phyloP scores from a whole-genome alignment of 1,140 invertebrate species.

The fruit fly (Drosophila melanogaster) region DNA sequence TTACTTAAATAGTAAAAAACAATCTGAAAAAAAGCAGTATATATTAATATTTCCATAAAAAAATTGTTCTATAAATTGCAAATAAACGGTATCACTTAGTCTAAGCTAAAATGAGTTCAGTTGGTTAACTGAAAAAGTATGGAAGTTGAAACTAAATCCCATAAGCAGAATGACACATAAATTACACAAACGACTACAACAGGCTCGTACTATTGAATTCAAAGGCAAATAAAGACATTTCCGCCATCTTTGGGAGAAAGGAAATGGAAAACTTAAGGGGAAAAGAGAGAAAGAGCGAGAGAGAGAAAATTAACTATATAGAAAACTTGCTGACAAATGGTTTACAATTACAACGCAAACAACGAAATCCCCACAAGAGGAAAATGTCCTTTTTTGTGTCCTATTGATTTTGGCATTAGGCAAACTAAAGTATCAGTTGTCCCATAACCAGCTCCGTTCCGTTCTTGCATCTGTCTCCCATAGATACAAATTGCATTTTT shows the following conservation, averaged over 20 bases:
- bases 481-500: slow-evolving; percentile 70
- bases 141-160: slow-evolving; percentile 46
- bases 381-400: slow-evolving; percentile 51
- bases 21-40: too few relatives aligned
- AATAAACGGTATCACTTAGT: not conserved
- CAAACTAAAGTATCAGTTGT: slow-evolving; percentile 51
- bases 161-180: slow-evolving; percentile 59
- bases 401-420: slow-evolving; percentile 42
- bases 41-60: too few relatives aligned
- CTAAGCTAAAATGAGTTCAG: slow-evolving; percentile 25
- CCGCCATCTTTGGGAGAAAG: slow-evolving; percentile 53
- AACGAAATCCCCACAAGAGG: slow-evolving; percentile 40
- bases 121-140: slow-evolving; percentile 4
- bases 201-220: slow-evolving; percentile 39
- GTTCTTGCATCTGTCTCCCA: slow-evolving; percentile 9
- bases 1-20: too few relatives aligned
- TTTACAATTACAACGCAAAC: slow-evolving; percentile 76
- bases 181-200: slow-evolving; percentile 45
- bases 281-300: not conserved
- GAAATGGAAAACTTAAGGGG: not conserved
- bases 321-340: slow-evolving; percentile 76
- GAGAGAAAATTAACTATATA: slow-evolving; percentile 59
- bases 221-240: slow-evolving; percentile 77
- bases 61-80: too few relatives aligned
- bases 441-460: slow-evolving; percentile 9